Conservation (phyloP, 2,888 invertebrate genomes). For the Phytoseiulus persimilis region DNA sequence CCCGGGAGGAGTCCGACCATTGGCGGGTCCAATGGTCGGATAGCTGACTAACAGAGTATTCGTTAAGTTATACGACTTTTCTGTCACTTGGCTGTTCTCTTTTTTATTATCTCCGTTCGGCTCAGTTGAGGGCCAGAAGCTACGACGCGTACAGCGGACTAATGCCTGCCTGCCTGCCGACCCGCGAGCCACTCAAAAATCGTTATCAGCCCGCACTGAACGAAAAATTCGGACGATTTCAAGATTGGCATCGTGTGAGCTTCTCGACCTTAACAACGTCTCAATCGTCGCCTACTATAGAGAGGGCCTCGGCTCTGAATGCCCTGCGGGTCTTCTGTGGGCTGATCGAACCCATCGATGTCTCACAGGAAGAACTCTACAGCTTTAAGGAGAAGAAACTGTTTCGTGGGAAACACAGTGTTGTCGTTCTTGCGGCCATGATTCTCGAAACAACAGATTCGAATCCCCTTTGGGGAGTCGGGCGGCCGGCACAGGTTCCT, state of each 20-base stretch:
- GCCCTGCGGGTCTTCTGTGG: neutral
- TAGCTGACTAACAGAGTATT: neutral
- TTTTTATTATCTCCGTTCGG: neutral
- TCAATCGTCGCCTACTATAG: neutral
- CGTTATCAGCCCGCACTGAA: neutral
- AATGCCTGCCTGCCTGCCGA: neutral
- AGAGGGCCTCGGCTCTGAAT: neutral
- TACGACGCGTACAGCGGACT: neutral
- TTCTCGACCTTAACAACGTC: neutral
- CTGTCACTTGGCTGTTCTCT: neutral
- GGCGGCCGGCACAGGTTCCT: too few species aligned
- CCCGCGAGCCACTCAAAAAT: neutral
- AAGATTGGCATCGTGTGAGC: neutral
- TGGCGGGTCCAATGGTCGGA: neutral
- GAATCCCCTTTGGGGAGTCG: too few species aligned
- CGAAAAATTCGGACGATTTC: neutral
- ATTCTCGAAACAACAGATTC: too few species aligned
- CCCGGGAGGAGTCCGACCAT: neutral
- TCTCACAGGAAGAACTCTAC: neutral
- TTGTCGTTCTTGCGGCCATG: too few species aligned
- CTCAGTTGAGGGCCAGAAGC: neutral
- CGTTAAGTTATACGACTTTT: neutral
- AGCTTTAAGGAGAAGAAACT: too few species aligned
- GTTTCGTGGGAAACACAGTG: too few species aligned
- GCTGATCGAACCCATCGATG: neutral